Base-by-base conservation (phyloP, 2,888 invertebrate genomes). In the Chesias legatella region DNA sequence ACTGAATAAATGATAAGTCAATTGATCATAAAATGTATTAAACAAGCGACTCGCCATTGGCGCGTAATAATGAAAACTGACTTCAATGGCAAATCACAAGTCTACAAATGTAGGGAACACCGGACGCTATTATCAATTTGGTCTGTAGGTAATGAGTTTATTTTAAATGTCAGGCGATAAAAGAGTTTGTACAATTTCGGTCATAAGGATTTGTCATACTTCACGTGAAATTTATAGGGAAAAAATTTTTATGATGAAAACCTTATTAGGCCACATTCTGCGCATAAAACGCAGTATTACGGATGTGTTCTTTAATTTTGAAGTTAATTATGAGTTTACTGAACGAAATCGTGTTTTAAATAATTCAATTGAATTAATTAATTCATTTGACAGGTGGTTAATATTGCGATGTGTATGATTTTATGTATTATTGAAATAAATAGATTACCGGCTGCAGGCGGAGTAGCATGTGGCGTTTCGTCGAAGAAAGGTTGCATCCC, bases 401-500 rank as follows among this genome's bases (percentile, higher is more conserved):
- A n/a, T n/a, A n/a, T n/a, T n/a, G n/a, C n/a, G n/a, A 6, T 7
- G 9, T 10, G 5, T n/a, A 33, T 4, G 11, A 23, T 3, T 24
- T 11, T 17, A 17, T 5, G 13, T 3, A 17, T 17, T 3, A 17
- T 17, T 17, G n/a, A n/a, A n/a, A n/a, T 17, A 3, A 2, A 17
- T 17, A 17, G 2, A 17, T 17, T 75, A 85, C 84, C 81, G 67
- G 79, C 80, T 39, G 86, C 86, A 58, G 86, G 86, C 33, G 88
- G 85, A 37, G 88, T 88, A 1, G 88, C 88, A 33, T 88, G 88
- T 32, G 88, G 88, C 13, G 88, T 88, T 65, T 86, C 88, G 46
- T 85, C 80, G 55, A 88, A 88, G 66, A 88, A 88, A 24, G 88
- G 88, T 65, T 88, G 88, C 84, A 84, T 85, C 28, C 84, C 86